Evolutionary conservation across 2,797 vertebrate species (phyloP).

Genomic region (Halcyon badia): DNA sequence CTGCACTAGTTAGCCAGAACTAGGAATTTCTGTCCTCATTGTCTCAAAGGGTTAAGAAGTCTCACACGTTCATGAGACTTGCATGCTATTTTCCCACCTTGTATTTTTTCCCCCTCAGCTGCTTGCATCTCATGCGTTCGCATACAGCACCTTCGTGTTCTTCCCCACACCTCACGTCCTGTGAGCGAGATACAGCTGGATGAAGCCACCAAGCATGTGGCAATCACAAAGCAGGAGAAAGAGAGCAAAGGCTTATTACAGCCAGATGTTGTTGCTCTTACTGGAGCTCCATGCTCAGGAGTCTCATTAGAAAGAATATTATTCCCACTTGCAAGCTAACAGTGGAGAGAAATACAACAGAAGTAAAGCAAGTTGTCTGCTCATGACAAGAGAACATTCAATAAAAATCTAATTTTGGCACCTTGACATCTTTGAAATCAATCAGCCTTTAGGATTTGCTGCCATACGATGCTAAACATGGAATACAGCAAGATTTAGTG

Average conservation of each 20-base stretch:
- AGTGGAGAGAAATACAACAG: not conserved
- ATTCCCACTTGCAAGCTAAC: not conserved
- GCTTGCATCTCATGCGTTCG: not conserved
- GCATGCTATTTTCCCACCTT: not conserved
- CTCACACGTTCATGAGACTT: not conserved
- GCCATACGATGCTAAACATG: not conserved
- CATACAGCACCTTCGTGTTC: not conserved
- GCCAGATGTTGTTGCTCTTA: not conserved
- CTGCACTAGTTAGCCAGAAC: not conserved
- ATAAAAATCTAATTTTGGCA: conserved; percentile 17
- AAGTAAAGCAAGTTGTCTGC: not conserved
- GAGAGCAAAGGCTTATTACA: not conserved
- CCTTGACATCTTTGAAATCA: not conserved
- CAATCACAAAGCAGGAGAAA: not conserved
- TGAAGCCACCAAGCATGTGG: not conserved
- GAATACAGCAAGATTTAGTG: not conserved
- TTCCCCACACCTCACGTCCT: not conserved
- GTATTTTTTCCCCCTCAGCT: not conserved
- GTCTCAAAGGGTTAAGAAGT: not conserved
- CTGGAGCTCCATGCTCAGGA: not conserved
- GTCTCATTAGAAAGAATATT: not conserved
- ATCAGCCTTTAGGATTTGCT: not conserved
- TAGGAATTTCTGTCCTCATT: not conserved
- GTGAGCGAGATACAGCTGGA: not conserved
- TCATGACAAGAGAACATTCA: not conserved